Conservation (phyloP, 2,888 invertebrate genomes). For the Nomada ferruginata region DNA sequence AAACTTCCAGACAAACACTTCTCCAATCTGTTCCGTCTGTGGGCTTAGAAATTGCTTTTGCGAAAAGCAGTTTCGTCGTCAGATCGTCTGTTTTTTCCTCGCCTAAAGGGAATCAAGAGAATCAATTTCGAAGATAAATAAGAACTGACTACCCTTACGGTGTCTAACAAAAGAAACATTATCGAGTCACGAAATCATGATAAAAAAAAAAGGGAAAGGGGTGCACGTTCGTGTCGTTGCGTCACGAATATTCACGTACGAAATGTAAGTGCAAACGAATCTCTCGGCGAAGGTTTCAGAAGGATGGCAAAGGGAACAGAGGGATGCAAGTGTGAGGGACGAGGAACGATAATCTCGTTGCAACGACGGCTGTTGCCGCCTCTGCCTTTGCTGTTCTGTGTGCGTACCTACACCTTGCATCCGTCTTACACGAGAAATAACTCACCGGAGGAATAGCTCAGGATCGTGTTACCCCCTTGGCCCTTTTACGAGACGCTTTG, state of each 20-base stretch:
- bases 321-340: background rate
- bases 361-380: conserved; percentile 29
- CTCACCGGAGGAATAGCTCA: conserved; percentile 61
- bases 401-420: conserved; percentile 38
- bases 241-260: conserved; percentile 5
- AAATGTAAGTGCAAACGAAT: conserved; percentile 16
- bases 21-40: too few relatives aligned
- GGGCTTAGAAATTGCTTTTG: too few relatives aligned
- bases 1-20: too few relatives aligned
- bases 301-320: conserved; percentile 29
- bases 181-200: background rate
- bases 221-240: background rate
- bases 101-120: too few relatives aligned
- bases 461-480: conserved; percentile 66
- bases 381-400: conserved; percentile 28
- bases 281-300: conserved; percentile 5
- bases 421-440: conserved; percentile 62
- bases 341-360: conserved; percentile 55
- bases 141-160: too few relatives aligned
- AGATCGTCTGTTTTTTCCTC: too few relatives aligned
- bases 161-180: too few relatives aligned
- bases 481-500: conserved; percentile 27
- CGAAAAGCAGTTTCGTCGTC: too few relatives aligned
- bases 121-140: too few relatives aligned
- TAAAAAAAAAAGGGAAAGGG: background rate